Evolutionary conservation across 2,888 invertebrate genomes (phyloP).

Genomic region (Halocaridina rubra): DNA sequence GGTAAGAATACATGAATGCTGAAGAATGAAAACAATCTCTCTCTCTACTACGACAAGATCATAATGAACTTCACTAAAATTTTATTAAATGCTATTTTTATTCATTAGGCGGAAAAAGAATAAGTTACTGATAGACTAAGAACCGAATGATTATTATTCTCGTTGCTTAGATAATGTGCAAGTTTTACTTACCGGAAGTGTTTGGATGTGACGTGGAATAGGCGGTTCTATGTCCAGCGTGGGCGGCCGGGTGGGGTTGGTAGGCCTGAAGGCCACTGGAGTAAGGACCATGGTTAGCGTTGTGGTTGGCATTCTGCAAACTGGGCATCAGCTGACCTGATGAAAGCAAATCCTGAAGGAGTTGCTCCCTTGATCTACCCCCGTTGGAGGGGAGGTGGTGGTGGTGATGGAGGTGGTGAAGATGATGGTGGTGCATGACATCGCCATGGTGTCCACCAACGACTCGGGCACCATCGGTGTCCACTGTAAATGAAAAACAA

Average conservation of each 20-base stretch:
- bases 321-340: conserved; percentile 23
- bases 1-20: no score
- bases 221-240: conserved; percentile 74
- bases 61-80: no score
- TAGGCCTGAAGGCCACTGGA: not conserved
- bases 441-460: conserved; percentile 7
- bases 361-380: conserved; percentile 44
- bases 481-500: conserved; percentile 39
- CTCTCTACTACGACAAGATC: no score
- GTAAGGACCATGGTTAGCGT: not conserved
- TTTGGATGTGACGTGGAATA: conserved; percentile 74
- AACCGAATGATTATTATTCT: no score
- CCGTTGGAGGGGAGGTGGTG: conserved; percentile 48
- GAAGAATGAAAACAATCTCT: no score
- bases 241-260: conserved; percentile 65
- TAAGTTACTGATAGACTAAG: no score
- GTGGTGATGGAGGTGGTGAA: conserved; percentile 34
- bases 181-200: conserved; percentile 61
- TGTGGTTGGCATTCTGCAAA: conserved; percentile 12
- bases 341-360: conserved; percentile 44
- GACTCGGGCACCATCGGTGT: conserved; percentile 52
- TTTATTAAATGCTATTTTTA: no score
- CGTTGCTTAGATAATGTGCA: no score
- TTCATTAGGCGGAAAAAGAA: no score
- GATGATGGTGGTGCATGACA: conserved; percentile 33